Base-by-base conservation (phyloP, 2,797 vertebrate species). In the Helarctos malayanus region DNA sequence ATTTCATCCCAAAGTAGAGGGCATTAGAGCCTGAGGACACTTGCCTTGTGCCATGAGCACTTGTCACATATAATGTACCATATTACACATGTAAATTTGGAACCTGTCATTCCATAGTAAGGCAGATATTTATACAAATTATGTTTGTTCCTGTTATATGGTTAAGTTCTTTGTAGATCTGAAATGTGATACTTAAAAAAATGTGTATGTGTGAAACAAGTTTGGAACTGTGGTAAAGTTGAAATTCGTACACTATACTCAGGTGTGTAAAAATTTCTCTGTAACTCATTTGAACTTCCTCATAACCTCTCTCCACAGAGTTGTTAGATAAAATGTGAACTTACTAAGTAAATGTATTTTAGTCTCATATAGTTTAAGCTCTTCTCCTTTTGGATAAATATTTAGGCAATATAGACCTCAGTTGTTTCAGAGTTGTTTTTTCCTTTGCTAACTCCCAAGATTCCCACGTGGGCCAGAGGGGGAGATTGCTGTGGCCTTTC, bases 111-210 rank as follows among this genome's bases (percentile, higher is more conserved):
- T 96, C 4, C 35, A 87, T 14, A 61, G 29, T 47, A 94, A 95
- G 63, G 29, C 3, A 86, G 35, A 89, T 41, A 78, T 86, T 84
- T 94, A 83, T 95, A 35, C 75, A 96, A 89, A 94, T 86, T 94
- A 35, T 79, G n/a, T 95, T 92, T 96, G 82, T 63, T 93, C 21
- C 35, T 86, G 12, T 89, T 91, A 27, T 75, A 52, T 84, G 45
- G n/a, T 76, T 95, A 96, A 86, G 76, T 78, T 90, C 25, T 89
- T 87, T 59, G 13, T 89, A 82, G 9, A 27, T 52, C n/a, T 95
- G 71, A 96, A 94, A 94, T 90, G 9, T 35, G 35, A 54, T 89
- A 75, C 25, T 91, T 80, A 73, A 79, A 89, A 93, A 76, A 49
- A 76, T 49, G 13, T 93, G 13, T 78, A n/a, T 65, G 41, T 68